Evolutionary conservation across 2,888 invertebrate genomes (phyloP), one percentile per base, ranked within the genome.

Genomic region (Epiblema foenella): DNA sequence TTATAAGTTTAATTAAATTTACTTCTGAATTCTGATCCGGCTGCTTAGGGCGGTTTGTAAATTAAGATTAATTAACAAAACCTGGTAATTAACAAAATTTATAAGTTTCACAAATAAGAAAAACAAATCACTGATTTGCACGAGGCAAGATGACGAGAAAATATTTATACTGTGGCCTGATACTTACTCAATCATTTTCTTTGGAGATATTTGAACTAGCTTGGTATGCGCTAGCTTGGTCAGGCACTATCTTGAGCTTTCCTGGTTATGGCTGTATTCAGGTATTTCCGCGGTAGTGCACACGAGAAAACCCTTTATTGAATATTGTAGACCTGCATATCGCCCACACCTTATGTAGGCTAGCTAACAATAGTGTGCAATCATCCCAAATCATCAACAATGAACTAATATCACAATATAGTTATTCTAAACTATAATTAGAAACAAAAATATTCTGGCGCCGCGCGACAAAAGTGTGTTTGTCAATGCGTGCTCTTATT

Each of bases 151-250:
- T 42, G 9, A 33, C 33, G 33, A 15, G 15, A 7, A 4, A 12
- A 42, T 9, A 9, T 9, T 8, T 49, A 17, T 7, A 18, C 17
- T 7, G 8, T 49, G 17, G 17, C 17, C 15, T 46, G 8, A 18
- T 18, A 63, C 63, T 63, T 63, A 63, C 63, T 20, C 37, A 2
- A 37, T 3, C 63, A 63, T 63, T 63, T 15, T 63, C 33, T 37
- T 20, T 51, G 17, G 49, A 8, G 7, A 8, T 15, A 5, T 46
- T 46, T 46, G 0, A 42, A n/a, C n/a, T n/a, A 8, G 46, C n/a
- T 46, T n/a, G 46, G 8, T 46, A n/a, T 46, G 1, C 8, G 46
- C n/a, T 46, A 46, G n/a, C 7, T 46, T 46, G n/a, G n/a, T 46
- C 42, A 42, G 42, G 12, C 1, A 15, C 42, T n/a, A n/a, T n/a